These are phyloP conservation scores for Pogonocichla stellata DNA, from an alignment of 2,113 vertebrate genomes.

Conservation along the genomic window DNA sequence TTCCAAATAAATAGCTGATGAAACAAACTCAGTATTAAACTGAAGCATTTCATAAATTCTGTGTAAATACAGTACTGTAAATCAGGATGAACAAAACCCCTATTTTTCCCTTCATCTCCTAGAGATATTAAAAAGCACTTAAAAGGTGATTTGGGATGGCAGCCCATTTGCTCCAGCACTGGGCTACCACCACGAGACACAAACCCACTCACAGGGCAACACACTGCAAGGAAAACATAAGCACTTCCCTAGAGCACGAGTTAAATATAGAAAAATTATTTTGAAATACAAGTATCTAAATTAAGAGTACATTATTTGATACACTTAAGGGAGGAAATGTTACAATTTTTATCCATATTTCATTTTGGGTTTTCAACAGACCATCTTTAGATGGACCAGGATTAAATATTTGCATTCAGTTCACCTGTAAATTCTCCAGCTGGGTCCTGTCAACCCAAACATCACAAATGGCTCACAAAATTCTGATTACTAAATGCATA, in stretches of 20 bases:
- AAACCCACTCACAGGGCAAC: not conserved
- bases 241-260: not conserved
- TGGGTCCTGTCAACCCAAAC: conserved; percentile 9
- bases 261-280: not conserved
- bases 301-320: not conserved
- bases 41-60: not conserved
- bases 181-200: not conserved
- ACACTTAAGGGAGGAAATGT: not conserved
- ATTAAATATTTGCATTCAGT: conserved; percentile 44
- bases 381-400: not conserved
- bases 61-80: not conserved
- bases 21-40: conserved; percentile 3
- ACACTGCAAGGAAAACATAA: not conserved
- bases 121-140: conserved; percentile 6
- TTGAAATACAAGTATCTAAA: not conserved
- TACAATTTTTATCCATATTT: not conserved
- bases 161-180: not conserved
- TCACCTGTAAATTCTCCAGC: conserved; percentile 28
- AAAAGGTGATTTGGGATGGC: not conserved
- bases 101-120: not conserved
- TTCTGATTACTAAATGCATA: conserved; percentile 9
- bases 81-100: not conserved
- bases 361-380: not conserved
- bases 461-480: not conserved
- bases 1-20: conserved; percentile 8